phyloP scores from a whole-genome alignment of 2,797 vertebrate genomes.

The Synaphobranchus kaupii region DNA sequence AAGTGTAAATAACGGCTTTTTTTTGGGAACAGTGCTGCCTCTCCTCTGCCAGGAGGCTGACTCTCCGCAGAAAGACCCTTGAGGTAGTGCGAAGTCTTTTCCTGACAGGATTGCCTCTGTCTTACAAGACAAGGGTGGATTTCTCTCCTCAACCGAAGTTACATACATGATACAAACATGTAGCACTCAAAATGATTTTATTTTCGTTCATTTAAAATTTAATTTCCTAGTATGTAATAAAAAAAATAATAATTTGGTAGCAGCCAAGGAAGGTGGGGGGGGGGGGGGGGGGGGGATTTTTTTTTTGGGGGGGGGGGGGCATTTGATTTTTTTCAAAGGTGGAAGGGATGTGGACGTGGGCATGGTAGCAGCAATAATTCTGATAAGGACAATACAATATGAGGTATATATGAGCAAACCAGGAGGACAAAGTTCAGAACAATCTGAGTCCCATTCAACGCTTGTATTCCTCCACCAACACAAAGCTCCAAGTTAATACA shows the following conservation, averaged over 20 bases:
- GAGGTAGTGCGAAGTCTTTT: too few species aligned
- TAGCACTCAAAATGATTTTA: neutral
- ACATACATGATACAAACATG: neutral
- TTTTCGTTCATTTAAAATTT: neutral
- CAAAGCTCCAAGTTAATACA: neutral
- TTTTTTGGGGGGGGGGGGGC: too few species aligned
- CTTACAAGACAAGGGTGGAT: too few species aligned
- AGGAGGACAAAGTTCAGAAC: constrained; percentile 1
- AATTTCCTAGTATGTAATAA: neutral
- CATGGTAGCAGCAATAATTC: neutral
- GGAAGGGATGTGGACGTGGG: too few species aligned
- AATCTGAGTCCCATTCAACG: neutral
- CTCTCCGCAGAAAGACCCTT: too few species aligned
- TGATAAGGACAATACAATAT: neutral
- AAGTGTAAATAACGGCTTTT: neutral
- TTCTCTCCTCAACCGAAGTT: too few species aligned
- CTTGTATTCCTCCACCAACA: neutral
- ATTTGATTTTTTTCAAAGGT: too few species aligned
- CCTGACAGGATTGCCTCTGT: too few species aligned
- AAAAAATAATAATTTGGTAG: neutral
- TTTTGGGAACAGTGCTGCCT: too few species aligned
- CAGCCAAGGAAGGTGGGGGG: too few species aligned
- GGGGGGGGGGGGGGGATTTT: too few species aligned
- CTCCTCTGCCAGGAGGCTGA: too few species aligned
- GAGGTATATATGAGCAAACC: neutral